Evolutionary conservation across 2,888 invertebrate species (phyloP).

Genomic region (Polyploca ridens): DNA sequence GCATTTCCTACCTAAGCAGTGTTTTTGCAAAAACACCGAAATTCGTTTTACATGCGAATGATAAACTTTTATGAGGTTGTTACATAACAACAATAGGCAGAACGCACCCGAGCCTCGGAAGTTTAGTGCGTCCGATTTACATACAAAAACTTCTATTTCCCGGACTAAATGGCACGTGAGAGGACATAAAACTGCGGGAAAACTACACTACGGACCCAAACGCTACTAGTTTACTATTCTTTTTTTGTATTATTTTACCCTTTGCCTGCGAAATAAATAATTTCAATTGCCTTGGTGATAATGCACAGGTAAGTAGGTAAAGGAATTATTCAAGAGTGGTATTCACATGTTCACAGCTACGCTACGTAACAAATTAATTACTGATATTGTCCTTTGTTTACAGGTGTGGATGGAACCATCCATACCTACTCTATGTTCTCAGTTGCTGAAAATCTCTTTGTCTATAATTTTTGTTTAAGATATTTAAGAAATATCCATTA

Average conservation of each 20-base stretch:
- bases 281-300: not conserved
- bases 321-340: not conserved
- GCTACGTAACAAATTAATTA: too few relatives aligned
- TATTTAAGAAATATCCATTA: not conserved
- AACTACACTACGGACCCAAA: constrained; percentile 62
- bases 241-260: constrained; percentile 57
- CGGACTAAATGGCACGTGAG: constrained; percentile 82
- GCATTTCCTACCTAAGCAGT: constrained; percentile 14
- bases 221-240: constrained; percentile 50
- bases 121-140: constrained; percentile 82
- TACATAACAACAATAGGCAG: constrained; percentile 76
- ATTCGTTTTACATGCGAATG: constrained; percentile 66
- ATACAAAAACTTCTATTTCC: constrained; percentile 84
- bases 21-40: constrained; percentile 51
- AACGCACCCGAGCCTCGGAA: constrained; percentile 63
- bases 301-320: not conserved
- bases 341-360: too few relatives aligned
- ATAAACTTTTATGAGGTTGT: constrained; percentile 79
- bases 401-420: too few relatives aligned
- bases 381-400: too few relatives aligned
- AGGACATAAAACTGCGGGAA: constrained; percentile 80
- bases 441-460: too few relatives aligned
- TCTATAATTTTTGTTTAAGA: not conserved
- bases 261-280: constrained; percentile 38
- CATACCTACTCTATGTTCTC: too few relatives aligned